Percentiles rank a stretch among this genome's conserved stretches.
These are phyloP conservation scores for Oncorhynchus nerka DNA, from an alignment of 2,113 vertebrate genomes.

Conservation along the genomic window DNA sequence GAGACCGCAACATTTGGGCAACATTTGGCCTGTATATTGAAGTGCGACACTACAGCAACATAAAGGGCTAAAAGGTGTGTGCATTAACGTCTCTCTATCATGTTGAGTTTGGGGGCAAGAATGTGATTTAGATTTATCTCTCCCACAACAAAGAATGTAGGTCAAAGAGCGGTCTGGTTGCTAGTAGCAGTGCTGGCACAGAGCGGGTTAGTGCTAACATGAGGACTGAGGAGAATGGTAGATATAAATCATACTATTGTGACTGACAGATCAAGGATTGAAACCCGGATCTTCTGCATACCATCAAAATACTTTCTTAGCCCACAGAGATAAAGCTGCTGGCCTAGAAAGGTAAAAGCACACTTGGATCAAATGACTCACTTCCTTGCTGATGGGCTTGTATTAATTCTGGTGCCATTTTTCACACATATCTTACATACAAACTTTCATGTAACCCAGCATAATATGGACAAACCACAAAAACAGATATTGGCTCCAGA, in stretches of 20 bases:
- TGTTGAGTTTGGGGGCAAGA: neutral
- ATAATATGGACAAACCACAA: neutral
- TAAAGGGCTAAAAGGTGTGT: conserved; percentile 38
- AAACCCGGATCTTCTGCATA: too few species aligned
- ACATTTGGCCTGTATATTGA: conserved; percentile 22
- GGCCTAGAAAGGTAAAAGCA: neutral
- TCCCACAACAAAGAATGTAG: conserved; percentile 44
- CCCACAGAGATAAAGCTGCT: neutral
- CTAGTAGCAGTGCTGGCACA: neutral
- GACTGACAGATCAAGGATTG: too few species aligned
- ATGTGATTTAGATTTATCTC: conserved; percentile 51
- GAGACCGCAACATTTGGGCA: conserved; percentile 28
- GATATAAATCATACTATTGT: too few species aligned
- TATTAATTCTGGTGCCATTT: neutral
- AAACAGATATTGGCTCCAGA: neutral
- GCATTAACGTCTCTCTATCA: conserved; percentile 25
- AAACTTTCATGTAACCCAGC: too few species aligned
- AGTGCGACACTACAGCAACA: conserved; percentile 33
- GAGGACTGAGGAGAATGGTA: neutral
- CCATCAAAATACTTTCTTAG: neutral
- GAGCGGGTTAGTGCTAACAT: neutral
- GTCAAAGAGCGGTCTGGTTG: conserved; percentile 22
- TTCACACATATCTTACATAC: neutral
- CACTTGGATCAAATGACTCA: neutral
- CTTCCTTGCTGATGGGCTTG: neutral